Base-by-base conservation (phyloP, 2,797 vertebrate genomes). In the Alcedo atthis region DNA sequence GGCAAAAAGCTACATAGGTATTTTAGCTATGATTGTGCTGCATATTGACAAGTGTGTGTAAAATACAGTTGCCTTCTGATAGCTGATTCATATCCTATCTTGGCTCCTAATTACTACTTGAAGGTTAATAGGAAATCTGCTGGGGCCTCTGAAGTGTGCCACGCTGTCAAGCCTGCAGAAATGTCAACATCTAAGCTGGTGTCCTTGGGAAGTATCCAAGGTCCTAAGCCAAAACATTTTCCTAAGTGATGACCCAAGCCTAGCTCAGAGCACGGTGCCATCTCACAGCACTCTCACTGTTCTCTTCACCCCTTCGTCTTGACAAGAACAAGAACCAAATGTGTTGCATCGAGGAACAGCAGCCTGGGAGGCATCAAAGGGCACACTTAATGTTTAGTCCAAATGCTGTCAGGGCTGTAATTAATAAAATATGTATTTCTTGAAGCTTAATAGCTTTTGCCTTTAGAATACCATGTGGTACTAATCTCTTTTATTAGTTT, bases 81-180 rank as follows among this genome's bases (percentile, higher is more conserved):
- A 85, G 90, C 62, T 68, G 59, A 88, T 82, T 88, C 33, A 9
- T 55, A 61, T 74, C 57, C 80, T 2, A 1, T 63, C 42, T 69
- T 45, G 49, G 48, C 66, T 93, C 66, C 86, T 89, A 80, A 90
- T 90, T 75, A 74, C 71, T 59, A 2, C 81, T 35, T 80, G 81
- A 95, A 95, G 93, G 92, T 92, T 94, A 92, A 93, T 83, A 90
- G 58, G 49, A 53, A 59, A 21, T 81, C 81, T 91, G 78, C 75
- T 37, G 64, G 53, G 63, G 57, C 45, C 68, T 48, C 51, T 63
- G 85, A 24, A 91, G 87, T 1, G 1, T 76, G 63, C 70, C 48
- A 15, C 0, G 1, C 35, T 87, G 21, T 69, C 54, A 58, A 66
- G 69, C 62, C 74, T 75, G 49, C 28, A 45, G 80, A 76, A 90